phyloP scores from a whole-genome alignment of 2,797 vertebrate species.

The Platyrinchus mystaceus region DNA sequence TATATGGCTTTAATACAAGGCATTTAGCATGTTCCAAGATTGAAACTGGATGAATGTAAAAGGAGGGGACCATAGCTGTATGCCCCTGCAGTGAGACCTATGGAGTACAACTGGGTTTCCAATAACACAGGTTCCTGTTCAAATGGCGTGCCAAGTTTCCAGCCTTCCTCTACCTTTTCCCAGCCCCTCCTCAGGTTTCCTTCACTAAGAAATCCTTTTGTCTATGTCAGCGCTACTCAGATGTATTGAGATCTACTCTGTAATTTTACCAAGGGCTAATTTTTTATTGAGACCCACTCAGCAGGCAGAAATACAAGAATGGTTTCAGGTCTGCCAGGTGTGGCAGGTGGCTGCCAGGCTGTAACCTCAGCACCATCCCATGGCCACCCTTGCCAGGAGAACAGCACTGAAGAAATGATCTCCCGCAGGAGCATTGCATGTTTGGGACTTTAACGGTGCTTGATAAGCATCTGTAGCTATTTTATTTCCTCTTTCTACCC shows the following conservation, averaged over 20 bases:
- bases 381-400: fast-evolving
- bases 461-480: background rate
- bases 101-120: background rate
- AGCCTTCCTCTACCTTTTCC: background rate
- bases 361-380: background rate
- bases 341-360: fast-evolving
- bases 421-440: fast-evolving
- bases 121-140: background rate
- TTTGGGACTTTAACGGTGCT: background rate
- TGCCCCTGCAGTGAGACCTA: background rate
- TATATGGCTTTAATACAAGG: fast-evolving
- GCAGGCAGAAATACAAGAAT: background rate
- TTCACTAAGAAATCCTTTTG: constrained; percentile 6
- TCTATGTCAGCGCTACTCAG: background rate
- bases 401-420: background rate
- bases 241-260: background rate
- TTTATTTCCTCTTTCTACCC: background rate
- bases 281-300: background rate
- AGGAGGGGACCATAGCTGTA: background rate
- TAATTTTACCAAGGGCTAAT: constrained; percentile 4
- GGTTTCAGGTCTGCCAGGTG: background rate
- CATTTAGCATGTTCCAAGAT: background rate
- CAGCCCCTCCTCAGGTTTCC: background rate
- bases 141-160: background rate
- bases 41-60: background rate